Evolutionary conservation across 2,113 vertebrate species (phyloP).

Genomic region (Pterocles burchelli): DNA sequence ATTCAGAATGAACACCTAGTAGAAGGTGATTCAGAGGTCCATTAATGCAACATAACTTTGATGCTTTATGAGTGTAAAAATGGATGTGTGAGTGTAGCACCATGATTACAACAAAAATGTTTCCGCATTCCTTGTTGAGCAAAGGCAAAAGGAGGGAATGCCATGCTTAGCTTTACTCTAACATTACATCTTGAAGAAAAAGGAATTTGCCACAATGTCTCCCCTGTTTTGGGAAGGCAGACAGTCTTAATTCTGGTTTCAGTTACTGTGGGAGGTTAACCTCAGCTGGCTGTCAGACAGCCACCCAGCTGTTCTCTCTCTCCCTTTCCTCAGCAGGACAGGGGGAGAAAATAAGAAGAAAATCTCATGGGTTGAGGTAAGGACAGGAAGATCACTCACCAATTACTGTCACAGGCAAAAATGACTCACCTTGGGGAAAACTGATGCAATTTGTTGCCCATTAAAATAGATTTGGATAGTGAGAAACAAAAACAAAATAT

Average conservation of each 20-base stretch:
- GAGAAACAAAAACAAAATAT: neutral
- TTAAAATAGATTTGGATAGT: neutral
- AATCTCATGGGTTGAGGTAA: neutral
- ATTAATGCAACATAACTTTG: neutral
- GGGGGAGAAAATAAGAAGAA: neutral
- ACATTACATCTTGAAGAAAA: neutral
- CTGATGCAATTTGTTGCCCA: neutral
- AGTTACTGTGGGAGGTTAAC: neutral
- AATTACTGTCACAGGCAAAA: neutral
- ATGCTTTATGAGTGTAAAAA: neutral
- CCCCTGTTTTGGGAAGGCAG: neutral
- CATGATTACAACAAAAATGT: neutral
- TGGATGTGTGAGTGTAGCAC: neutral
- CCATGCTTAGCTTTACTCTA: neutral
- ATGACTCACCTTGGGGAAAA: neutral
- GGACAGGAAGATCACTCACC: neutral
- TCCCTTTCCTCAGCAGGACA: neutral
- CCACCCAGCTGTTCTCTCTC: neutral
- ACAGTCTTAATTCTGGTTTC: neutral
- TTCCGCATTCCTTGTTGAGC: neutral
- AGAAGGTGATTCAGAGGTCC: neutral
- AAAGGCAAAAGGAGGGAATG: neutral
- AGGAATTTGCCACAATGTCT: neutral
- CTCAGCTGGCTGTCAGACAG: neutral
- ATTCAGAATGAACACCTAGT: neutral